These are phyloP conservation scores for Urocolius indicus DNA, from an alignment of 2,113 vertebrate genomes.

Conservation along the genomic window DNA sequence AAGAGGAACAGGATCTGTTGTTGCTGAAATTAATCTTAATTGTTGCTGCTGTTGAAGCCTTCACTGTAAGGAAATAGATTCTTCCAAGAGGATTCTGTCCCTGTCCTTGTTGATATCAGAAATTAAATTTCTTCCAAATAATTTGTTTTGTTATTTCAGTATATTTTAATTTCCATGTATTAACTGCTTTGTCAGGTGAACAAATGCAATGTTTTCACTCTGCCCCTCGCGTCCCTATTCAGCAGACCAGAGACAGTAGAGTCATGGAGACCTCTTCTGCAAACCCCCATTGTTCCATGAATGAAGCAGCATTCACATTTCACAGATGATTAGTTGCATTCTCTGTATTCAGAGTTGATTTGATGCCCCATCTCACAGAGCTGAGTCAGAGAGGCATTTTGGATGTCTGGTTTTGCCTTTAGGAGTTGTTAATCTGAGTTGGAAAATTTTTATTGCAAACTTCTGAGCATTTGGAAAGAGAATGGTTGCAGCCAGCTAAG, in stretches of 20 bases:
- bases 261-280: not conserved
- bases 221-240: not conserved
- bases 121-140: not conserved
- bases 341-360: not conserved
- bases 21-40: not conserved
- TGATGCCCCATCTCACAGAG: not conserved
- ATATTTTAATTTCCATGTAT: not conserved
- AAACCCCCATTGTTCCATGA: not conserved
- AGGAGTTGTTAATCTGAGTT: not conserved
- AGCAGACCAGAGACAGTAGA: not conserved
- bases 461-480: not conserved
- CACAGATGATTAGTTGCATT: not conserved
- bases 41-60: not conserved
- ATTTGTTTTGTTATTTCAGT: not conserved
- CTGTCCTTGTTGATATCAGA: not conserved
- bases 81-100: not conserved
- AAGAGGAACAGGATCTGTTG: not conserved
- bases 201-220: not conserved
- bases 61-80: not conserved
- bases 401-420: not conserved
- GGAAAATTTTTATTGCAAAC: not conserved
- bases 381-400: not conserved
- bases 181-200: not conserved
- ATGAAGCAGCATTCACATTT: not conserved
- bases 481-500: not conserved